Conservation (phyloP, 2,888 invertebrate genomes). For the Petrolisthes manimaculis region DNA sequence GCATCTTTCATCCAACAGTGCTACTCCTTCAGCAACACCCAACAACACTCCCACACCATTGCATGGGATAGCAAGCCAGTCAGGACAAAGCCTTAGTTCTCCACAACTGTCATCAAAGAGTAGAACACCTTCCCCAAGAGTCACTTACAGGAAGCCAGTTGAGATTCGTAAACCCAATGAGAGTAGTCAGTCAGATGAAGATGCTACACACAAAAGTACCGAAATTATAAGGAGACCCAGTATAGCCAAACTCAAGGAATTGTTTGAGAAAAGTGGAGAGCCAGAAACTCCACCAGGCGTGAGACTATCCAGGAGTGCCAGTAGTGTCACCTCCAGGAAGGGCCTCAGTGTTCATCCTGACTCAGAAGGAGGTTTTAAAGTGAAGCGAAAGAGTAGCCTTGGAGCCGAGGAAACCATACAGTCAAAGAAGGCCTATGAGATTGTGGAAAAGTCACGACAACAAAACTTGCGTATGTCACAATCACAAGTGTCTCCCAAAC, state of each 20-base stretch:
- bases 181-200: conserved; percentile 24
- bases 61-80: conserved; percentile 12
- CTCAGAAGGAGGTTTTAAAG: conserved; percentile 31
- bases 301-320: conserved; percentile 61
- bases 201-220: conserved; percentile 30
- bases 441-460: conserved; percentile 41
- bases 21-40: conserved; percentile 45
- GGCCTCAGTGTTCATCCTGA: conserved; percentile 53
- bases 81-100: conserved; percentile 11
- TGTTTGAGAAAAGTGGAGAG: conserved; percentile 54
- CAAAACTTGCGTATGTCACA: conserved; percentile 19
- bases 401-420: conserved; percentile 57
- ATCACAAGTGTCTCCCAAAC: conserved; percentile 13
- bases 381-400: conserved; percentile 59
- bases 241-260: conserved; percentile 62
- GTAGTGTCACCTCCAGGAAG: conserved; percentile 59
- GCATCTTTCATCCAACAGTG: conserved; percentile 11
- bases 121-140: conserved; percentile 56
- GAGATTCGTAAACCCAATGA: conserved; percentile 14
- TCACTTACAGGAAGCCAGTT: conserved; percentile 40
- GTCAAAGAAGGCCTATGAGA: conserved; percentile 51
- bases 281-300: conserved; percentile 27
- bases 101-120: conserved; percentile 42
- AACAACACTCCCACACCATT: conserved; percentile 44
- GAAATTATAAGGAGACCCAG: conserved; percentile 59